Evolutionary conservation across 2,797 vertebrate species (phyloP).

Genomic region (Oceanodroma leucorhoa): DNA sequence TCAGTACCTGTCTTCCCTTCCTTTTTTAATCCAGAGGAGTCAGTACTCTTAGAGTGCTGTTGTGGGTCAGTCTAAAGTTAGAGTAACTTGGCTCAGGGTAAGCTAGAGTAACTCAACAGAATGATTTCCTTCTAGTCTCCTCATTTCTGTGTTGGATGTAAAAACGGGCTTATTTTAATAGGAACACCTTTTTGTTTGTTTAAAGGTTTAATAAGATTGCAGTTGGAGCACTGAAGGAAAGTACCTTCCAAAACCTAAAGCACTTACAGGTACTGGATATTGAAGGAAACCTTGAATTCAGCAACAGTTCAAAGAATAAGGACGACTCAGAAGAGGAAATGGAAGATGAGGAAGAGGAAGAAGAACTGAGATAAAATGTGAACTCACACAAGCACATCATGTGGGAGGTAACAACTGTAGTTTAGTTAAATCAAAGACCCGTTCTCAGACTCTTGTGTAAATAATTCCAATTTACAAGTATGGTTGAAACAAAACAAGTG

Average conservation of each 20-base stretch:
- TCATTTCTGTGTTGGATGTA: background rate
- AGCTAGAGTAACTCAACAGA: background rate
- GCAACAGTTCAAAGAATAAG: constrained; percentile 66
- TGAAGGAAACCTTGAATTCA: constrained; percentile 81
- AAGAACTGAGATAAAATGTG: constrained; percentile 61
- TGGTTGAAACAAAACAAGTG: background rate
- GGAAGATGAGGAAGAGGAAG: constrained; percentile 72
- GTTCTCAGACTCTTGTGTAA: background rate
- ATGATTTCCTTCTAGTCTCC: background rate
- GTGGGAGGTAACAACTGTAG: constrained; percentile 19
- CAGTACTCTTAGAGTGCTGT: background rate
- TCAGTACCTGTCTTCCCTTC: background rate
- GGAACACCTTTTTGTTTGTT: background rate
- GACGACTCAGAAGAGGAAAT: constrained; percentile 70
- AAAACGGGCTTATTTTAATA: background rate
- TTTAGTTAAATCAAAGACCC: background rate
- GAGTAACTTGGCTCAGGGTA: background rate
- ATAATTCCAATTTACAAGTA: background rate
- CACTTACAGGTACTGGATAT: constrained; percentile 90
- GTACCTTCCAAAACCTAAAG: constrained; percentile 85
- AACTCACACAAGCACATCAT: background rate
- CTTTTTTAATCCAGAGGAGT: background rate
- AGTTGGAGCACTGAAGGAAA: constrained; percentile 84
- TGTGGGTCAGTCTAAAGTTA: background rate
- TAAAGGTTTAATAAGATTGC: constrained; percentile 90